Conservation (phyloP, 2,888 invertebrate genomes). For the Caenorhabditis sp. region DNA sequence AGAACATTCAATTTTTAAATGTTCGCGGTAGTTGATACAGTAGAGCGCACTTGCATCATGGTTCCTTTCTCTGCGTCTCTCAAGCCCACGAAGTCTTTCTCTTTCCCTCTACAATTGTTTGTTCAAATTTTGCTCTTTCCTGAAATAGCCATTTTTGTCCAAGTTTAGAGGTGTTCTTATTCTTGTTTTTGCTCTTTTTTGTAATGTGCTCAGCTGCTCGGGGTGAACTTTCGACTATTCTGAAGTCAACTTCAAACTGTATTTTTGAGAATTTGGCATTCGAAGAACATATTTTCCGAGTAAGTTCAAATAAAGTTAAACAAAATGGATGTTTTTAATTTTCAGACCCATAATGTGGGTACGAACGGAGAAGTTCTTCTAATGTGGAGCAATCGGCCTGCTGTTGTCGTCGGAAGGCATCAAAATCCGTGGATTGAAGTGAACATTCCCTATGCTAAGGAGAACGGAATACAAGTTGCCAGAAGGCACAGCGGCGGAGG, state of each 20-base stretch:
- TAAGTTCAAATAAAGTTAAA: not conserved
- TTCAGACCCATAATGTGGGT: conserved; percentile 84
- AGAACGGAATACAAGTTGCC: conserved; percentile 83
- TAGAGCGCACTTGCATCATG: not conserved
- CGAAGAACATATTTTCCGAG: conserved; percentile 93
- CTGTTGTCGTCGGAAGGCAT: conserved; percentile 94
- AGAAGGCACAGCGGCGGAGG: conserved; percentile 93
- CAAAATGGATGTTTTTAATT: not conserved
- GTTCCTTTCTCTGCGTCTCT: not conserved
- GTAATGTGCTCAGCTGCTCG: conserved; percentile 28
- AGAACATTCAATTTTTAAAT: not conserved
- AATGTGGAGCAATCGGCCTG: conserved; percentile 92
- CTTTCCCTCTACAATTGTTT: not conserved
- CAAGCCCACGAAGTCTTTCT: not conserved
- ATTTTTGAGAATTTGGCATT: conserved; percentile 93
- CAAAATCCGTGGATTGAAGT: conserved; percentile 97
- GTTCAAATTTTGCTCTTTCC: not conserved
- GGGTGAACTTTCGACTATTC: conserved; percentile 82
- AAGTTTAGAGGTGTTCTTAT: not conserved
- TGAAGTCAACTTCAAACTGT: conserved; percentile 91
- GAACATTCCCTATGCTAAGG: conserved; percentile 85
- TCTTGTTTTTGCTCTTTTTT: no score
- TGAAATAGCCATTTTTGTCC: no score
- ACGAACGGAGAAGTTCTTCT: conserved; percentile 88
- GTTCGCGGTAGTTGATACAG: not conserved